phyloP scores from a whole-genome alignment of 2,888 invertebrate species.

The Rotaria socialis region DNA sequence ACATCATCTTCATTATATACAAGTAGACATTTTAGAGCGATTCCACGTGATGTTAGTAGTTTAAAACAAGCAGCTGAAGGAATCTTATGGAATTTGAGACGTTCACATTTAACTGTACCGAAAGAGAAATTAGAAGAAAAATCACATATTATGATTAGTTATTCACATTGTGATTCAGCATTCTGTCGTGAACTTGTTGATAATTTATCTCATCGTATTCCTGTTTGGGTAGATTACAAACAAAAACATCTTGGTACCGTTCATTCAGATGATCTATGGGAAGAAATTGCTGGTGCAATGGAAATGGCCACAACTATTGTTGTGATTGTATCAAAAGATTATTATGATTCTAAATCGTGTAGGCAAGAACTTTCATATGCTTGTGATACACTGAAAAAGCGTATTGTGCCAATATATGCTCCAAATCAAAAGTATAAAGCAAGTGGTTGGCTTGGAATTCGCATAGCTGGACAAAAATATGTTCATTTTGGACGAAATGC shows the following conservation, averaged over 20 bases:
- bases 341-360: conserved; percentile 18
- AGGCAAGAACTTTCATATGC: conserved; percentile 22
- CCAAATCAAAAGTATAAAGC: not conserved
- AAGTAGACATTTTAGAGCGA: not conserved
- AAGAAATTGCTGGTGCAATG: conserved; percentile 1
- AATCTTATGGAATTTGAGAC: not conserved
- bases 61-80: not conserved
- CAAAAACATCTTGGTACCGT: not conserved
- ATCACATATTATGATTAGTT: not conserved
- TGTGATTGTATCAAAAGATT: conserved; percentile 4
- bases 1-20: not conserved
- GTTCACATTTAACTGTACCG: not conserved
- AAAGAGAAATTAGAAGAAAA: not conserved
- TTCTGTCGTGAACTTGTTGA: not conserved
- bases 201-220: not conserved
- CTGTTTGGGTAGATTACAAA: not conserved
- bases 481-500: not conserved
- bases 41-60: not conserved
- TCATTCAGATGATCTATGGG: conserved; percentile 23
- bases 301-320: not conserved
- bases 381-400: not conserved
- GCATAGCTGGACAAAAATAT: conserved; percentile 21
- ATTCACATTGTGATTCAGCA: not conserved
- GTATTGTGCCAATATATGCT: not conserved
- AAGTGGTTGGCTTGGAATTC: conserved; percentile 19